These are phyloP conservation scores for Hoplodrina blanda DNA, from an alignment of 2,888 invertebrate genomes.

Conservation along the genomic window DNA sequence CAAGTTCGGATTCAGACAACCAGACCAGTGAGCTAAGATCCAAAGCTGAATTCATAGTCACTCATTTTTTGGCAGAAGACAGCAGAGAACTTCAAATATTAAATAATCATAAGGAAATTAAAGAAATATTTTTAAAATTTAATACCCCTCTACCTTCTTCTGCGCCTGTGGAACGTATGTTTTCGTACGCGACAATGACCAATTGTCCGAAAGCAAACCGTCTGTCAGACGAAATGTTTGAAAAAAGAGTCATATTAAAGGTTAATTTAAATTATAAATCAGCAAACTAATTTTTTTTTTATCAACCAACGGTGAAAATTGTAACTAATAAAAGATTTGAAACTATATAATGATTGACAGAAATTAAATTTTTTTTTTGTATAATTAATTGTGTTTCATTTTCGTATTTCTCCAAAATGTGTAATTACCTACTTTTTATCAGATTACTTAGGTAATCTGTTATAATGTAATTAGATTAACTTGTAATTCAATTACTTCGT, in stretches of 20 bases:
- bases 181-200: constrained; percentile 33
- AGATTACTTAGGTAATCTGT: too few species aligned
- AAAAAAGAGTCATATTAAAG: constrained; percentile 20
- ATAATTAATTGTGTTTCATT: too few species aligned
- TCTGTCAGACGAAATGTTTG: constrained; percentile 26
- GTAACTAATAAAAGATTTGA: too few species aligned
- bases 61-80: constrained; percentile 32
- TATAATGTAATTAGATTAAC: too few species aligned
- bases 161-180: constrained; percentile 26
- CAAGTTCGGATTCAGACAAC: constrained; percentile 34
- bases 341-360: too few species aligned
- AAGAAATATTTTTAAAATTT: constrained; percentile 31
- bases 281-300: too few species aligned
- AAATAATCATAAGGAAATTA: constrained; percentile 26
- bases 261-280: background rate
- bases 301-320: too few species aligned
- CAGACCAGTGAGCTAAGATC: constrained; percentile 25
- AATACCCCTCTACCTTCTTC: constrained; percentile 36
- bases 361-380: too few species aligned
- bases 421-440: too few species aligned
- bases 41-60: constrained; percentile 26
- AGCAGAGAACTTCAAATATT: constrained; percentile 29
- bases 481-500: too few species aligned
- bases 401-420: too few species aligned
- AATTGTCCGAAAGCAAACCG: constrained; percentile 25